These are phyloP conservation scores for Meloidogyne chitwoodi DNA, from an alignment of 1,140 invertebrate genomes.

Conservation along the genomic window DNA sequence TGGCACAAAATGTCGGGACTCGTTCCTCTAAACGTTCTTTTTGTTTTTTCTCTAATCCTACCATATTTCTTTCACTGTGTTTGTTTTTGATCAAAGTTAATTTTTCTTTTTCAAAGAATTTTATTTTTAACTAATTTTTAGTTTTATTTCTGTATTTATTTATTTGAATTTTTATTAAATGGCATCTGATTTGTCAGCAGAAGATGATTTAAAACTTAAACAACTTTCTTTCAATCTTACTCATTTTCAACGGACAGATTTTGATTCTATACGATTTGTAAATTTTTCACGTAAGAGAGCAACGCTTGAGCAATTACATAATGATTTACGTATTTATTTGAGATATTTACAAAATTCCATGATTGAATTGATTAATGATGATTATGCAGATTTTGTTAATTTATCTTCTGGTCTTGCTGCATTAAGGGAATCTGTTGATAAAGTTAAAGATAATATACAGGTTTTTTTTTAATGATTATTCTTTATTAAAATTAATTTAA, in stretches of 20 bases:
- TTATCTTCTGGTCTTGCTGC: conserved; percentile 80
- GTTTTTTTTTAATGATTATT: conserved; percentile 28
- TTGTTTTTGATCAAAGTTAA: no score
- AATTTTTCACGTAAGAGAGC: conserved; percentile 72
- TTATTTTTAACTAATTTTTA: no score
- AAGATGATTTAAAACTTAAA: neutral
- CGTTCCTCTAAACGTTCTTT: no score
- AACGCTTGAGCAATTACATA: conserved; percentile 78
- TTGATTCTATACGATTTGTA: conserved; percentile 80
- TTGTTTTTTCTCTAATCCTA: no score
- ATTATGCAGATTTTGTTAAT: conserved; percentile 94
- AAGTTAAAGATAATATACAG: conserved; percentile 43
- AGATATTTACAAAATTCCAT: conserved; percentile 83
- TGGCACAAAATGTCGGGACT: no score
- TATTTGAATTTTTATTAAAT: neutral
- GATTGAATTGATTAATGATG: conserved; percentile 92
- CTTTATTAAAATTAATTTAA: conserved; percentile 21
- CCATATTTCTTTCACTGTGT: no score
- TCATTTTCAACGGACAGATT: conserved; percentile 68
- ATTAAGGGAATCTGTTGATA: conserved; percentile 50
- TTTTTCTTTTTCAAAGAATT: no score
- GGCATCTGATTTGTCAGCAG: neutral
- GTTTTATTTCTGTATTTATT: no score
- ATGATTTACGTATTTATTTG: conserved; percentile 82
- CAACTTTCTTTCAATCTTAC: conserved; percentile 46